Base-by-base conservation (phyloP, 1,140 invertebrate genomes). In the Dreissena rostriformis region DNA sequence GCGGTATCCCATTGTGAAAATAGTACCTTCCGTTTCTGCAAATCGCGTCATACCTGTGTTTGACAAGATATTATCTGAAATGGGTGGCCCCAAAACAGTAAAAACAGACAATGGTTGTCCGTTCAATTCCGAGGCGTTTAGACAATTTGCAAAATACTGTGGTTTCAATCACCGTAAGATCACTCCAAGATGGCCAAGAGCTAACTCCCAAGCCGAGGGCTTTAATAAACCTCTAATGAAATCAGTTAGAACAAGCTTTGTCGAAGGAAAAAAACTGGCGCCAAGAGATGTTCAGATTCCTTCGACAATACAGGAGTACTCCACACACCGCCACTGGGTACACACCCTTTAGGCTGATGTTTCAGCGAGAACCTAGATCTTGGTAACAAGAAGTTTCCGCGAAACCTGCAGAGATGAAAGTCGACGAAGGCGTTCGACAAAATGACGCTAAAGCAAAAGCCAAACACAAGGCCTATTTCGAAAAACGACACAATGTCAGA, bases 151-250 rank as follows among this genome's bases (percentile, higher is more conserved):
- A 52, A 53, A 65, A 10, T 52, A 85, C 63, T 55, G 28, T 26
- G 86, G 83, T 29, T 63, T 82, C 72, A 39, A 29, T 17, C 86
- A 86, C 55, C 51, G 76, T 28, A 63, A 51, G n/a, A 75, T 86
- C 29, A 85, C 86, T 19, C 86, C 77, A 1, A 28, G 57, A 19
- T 87, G 83, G 86, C 83, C 86, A 11, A 28, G 71, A 49, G 78
- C 71, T 19, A 87, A 86, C 75, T 71, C 79, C 1, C 79, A 87
- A 79, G 84, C 67, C 17, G 84, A 88, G 63, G 57, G 19, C 19
- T 86, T 88, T 22, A 88, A 88, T 57, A 87, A 86, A 51, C 87
- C 85, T 12, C 61, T 84, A 1, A 84, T 88, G 70, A 87, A 87
- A 78, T 29, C 39, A 17, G 22, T 86, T 0, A 77, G 70, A 51